phyloP scores from a whole-genome alignment of 2,113 vertebrate genomes.

The Microtus ochrogaster region DNA sequence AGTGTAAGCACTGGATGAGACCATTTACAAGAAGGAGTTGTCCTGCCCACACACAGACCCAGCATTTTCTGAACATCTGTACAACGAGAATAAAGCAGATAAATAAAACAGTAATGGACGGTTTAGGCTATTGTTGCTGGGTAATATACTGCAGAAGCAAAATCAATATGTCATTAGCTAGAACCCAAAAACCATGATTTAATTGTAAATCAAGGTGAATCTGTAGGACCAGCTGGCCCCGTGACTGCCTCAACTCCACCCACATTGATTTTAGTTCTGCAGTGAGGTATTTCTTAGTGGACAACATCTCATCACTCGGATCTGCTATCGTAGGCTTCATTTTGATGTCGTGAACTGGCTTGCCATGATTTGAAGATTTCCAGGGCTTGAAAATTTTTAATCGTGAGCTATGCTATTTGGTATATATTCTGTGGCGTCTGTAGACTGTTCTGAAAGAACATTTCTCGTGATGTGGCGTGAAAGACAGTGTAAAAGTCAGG shows the following conservation, averaged over 20 bases:
- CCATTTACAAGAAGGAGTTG: not conserved
- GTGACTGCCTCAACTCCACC: not conserved
- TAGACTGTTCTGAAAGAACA: not conserved
- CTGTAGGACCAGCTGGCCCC: not conserved
- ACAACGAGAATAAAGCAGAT: not conserved
- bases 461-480: not conserved
- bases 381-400: not conserved
- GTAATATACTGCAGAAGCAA: slow-evolving; percentile 42
- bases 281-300: slow-evolving; percentile 51
- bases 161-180: slow-evolving; percentile 55
- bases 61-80: not conserved
- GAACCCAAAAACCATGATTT: slow-evolving; percentile 29
- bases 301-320: not conserved
- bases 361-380: slow-evolving; percentile 18
- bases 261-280: slow-evolving; percentile 5
- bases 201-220: not conserved
- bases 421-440: not conserved
- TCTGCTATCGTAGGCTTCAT: not conserved
- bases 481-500: not conserved
- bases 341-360: not conserved
- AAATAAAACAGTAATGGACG: slow-evolving; percentile 36
- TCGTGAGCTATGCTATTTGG: not conserved
- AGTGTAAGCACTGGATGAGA: not conserved
- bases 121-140: not conserved
- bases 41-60: not conserved